Base-by-base conservation (phyloP, 2,797 vertebrate species). In the Micropoecilia bifurca region DNA sequence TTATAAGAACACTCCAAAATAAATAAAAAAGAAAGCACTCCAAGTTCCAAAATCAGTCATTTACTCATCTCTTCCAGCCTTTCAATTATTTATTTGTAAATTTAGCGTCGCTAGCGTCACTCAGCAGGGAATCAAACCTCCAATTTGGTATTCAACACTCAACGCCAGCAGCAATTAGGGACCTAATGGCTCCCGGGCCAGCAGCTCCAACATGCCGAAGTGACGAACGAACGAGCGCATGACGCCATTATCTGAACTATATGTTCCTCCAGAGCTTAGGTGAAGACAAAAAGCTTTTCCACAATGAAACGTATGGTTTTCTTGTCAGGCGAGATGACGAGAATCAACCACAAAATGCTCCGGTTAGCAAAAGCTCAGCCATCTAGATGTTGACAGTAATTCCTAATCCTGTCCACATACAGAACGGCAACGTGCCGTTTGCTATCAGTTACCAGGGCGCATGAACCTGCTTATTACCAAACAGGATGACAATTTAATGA, bases 401-500 rank as follows among this genome's bases (percentile, higher is more conserved):
- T 90, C 88, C 76, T 87, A 82, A 88, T 84, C 82, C 85, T 88
- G 80, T 79, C 84, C 43, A 89, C 91, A 87, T 88, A 87, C 89
- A 91, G 85, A 90, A 93, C 87, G 90, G 45, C 92, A 93, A 93
- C 93, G 88, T 87, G 81, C 80, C 90, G 89, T 89, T 92, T 88
- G 85, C 92, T 91, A 93, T 94, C 93, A 81, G 84, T 91, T 93
- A 91, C 90, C 87, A 81, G 75, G 55, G 68, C 74, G 83, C 83
- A 87, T 85, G 91, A 94, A 88, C 89, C 88, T 25, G 81, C 90
- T 93, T 92, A 95, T 95, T 95, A 94, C 88, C 85, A 89, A 86
- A 88, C 83, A 83, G 89, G 88, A 91, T 93, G 95, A 95, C 94
- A 94, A 90, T 88, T 94, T 95, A 96, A 95, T 95, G 89, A 95